Evolutionary conservation across 2,888 invertebrate species (phyloP).

Genomic region (Griposia aprilina): DNA sequence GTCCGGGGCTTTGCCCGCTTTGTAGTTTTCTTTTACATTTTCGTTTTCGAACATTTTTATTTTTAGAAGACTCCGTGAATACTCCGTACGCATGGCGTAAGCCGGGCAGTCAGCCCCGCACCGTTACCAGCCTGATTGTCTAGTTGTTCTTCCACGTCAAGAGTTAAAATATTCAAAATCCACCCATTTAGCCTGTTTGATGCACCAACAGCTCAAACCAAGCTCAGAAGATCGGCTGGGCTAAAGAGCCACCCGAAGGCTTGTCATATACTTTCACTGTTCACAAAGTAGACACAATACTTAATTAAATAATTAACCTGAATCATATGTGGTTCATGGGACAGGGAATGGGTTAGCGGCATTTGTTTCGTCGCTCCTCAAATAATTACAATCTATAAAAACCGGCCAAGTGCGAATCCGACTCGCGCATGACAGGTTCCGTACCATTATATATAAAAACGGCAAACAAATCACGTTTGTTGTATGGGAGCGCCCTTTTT

Average conservation of each 20-base stretch:
- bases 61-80: neutral
- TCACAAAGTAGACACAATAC: no score
- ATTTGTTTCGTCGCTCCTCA: neutral
- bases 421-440: no score
- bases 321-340: no score
- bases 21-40: neutral
- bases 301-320: no score
- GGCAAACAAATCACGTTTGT: no score
- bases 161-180: neutral
- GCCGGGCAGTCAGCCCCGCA: neutral
- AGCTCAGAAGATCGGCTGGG: neutral
- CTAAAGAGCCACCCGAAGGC: neutral
- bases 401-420: no score
- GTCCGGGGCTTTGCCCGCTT: neutral
- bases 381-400: no score
- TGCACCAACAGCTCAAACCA: neutral
- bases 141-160: neutral
- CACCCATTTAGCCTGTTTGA: neutral
- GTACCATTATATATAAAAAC: no score
- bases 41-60: neutral
- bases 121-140: neutral
- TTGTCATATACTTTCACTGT: no score
- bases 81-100: neutral
- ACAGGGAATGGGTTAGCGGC: no score
- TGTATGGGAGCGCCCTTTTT: no score